Percentiles rank a stretch among this genome's conserved stretches.
Evolutionary conservation across 2,797 vertebrate species (phyloP).

Genomic region (Pogoniulus pusillus): DNA sequence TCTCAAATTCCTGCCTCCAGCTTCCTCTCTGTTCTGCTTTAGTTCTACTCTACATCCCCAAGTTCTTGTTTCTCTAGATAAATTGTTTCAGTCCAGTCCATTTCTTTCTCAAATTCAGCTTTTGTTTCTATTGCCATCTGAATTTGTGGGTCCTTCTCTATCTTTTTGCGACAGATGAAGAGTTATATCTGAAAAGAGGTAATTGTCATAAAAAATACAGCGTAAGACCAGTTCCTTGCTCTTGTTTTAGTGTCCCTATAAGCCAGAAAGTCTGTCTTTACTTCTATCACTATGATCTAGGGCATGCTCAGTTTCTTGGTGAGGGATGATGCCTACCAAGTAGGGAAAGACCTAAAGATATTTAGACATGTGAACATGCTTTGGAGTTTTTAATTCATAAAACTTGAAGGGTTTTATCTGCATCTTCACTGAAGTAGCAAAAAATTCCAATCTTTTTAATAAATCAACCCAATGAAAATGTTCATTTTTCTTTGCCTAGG

Average conservation of each 20-base stretch:
- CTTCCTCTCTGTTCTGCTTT: neutral
- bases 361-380: neutral
- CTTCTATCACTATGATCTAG: neutral
- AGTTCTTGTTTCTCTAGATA: neutral
- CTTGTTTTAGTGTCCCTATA: neutral
- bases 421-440: neutral
- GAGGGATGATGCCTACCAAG: neutral
- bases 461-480: neutral
- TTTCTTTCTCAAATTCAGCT: neutral
- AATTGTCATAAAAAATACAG: neutral
- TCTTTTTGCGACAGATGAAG: neutral
- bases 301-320: neutral
- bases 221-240: neutral
- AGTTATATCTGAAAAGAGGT: neutral
- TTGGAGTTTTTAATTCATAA: neutral
- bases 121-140: neutral
- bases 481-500: neutral
- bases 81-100: neutral
- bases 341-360: neutral
- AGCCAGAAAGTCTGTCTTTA: neutral
- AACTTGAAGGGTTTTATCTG: neutral
- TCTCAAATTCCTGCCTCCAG: neutral
- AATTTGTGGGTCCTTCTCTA: neutral
- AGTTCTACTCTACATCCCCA: neutral
- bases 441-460: neutral